Evolutionary conservation across 1,140 invertebrate species (phyloP), one percentile per base, ranked within the genome.

Genomic region (Drosophila equinoxialis): DNA sequence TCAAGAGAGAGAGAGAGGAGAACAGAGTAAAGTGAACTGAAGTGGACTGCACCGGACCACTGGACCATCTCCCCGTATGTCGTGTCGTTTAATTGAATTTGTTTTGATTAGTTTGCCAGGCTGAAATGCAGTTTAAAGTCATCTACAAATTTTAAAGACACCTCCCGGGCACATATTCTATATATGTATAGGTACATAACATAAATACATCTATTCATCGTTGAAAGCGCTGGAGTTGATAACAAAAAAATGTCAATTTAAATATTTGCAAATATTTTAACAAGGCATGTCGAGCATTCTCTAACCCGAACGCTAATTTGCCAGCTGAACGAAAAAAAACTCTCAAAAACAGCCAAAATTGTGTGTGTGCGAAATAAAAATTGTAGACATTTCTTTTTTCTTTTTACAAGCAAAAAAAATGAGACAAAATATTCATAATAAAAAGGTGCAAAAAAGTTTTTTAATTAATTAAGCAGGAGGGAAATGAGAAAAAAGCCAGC

Each of bases 201-300:
- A 72, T 70, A 74, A 66, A 48, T 48, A 48, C 20, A 48, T 7
- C 20, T 23, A 51, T 23, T 23, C 45, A 23, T 39, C 11, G 37
- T 11, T 39, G 3, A 1, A 11, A 13, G 11, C 10, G 37, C 37
- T 13, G 37, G 37, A 8, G 37, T 5, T 3, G 11, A 11, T 10
- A 13, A 39, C 3, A 68, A 70, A 80, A 90, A 91, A 91, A 91
- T 91, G 89, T 85, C 81, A 91, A 85, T 91, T 89, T 80, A 90
- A 90, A 89, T 85, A 89, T 91, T 91, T 85, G 76, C 76, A 89
- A 90, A 91, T 89, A 89, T 91, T 91, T 91, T 78, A 79, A 91
- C 81, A 89, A 81, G 70, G 64, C 51, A 85, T 67, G 72, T 48
- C 65, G 65, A 60, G 20, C 45, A 67, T 59, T 33, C 45, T 23